Evolutionary conservation across 2,797 vertebrate genomes (phyloP).

Genomic region (Lutjanus campechanus): DNA sequence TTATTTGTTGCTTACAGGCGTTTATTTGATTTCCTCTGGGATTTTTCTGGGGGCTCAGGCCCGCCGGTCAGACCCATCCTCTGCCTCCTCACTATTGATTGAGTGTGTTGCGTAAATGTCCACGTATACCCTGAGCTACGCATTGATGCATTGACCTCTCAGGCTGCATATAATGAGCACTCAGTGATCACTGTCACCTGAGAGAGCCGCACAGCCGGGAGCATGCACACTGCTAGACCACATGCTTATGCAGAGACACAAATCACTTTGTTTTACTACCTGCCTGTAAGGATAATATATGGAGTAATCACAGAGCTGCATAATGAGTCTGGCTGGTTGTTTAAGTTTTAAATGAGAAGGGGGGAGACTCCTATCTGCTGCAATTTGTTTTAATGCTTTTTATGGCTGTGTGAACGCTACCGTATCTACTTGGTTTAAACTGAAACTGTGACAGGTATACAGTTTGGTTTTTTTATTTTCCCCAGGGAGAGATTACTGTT

Average conservation of each 20-base stretch:
- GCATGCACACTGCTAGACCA: slow-evolving; percentile 32
- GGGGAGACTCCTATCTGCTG: slow-evolving; percentile 47
- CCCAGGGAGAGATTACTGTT: slow-evolving; percentile 11
- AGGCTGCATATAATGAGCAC: slow-evolving; percentile 63
- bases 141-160: slow-evolving; percentile 72
- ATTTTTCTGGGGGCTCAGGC: slow-evolving; percentile 27
- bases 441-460: slow-evolving; percentile 19
- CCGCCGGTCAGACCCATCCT: slow-evolving; percentile 17
- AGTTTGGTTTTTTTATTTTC: background rate
- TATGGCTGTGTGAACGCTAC: slow-evolving; percentile 17
- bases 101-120: slow-evolving; percentile 57
- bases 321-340: slow-evolving; percentile 66
- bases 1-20: slow-evolving; percentile 59
- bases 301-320: slow-evolving; percentile 69
- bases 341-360: slow-evolving; percentile 56
- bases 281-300: slow-evolving; percentile 69
- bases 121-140: slow-evolving; percentile 27
- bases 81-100: slow-evolving; percentile 55
- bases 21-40: slow-evolving; percentile 65
- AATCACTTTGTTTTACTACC: slow-evolving; percentile 74
- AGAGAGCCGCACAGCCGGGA: slow-evolving; percentile 52
- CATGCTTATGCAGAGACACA: slow-evolving; percentile 66
- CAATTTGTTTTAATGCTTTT: slow-evolving; percentile 53
- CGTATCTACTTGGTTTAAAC: slow-evolving; percentile 34
- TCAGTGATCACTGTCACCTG: slow-evolving; percentile 75